phyloP scores from a whole-genome alignment of 2,113 vertebrate species.

The Pedetes capensis region DNA sequence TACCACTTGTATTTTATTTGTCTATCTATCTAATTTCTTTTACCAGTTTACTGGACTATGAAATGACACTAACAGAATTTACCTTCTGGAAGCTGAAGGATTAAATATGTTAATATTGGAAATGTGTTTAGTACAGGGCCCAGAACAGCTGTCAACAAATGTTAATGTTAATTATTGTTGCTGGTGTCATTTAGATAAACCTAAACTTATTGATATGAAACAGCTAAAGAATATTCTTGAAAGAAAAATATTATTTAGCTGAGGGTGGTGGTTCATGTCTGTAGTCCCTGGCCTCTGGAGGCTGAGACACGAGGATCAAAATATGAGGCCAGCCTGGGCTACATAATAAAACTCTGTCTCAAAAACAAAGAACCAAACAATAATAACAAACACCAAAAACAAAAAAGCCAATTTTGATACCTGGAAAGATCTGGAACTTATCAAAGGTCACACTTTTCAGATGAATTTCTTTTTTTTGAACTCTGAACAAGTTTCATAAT shows the following conservation, averaged over 20 bases:
- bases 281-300: too few relatives aligned
- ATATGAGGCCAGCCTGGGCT: too few relatives aligned
- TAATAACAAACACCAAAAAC: too few relatives aligned
- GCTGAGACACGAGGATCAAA: too few relatives aligned
- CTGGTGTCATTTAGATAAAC: background rate
- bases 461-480: slow-evolving; percentile 13
- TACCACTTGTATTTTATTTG: slow-evolving; percentile 13
- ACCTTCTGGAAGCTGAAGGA: background rate
- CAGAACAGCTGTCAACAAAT: slow-evolving; percentile 25
- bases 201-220: background rate
- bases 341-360: too few relatives aligned
- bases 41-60: slow-evolving; percentile 30
- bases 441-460: slow-evolving; percentile 29
- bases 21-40: slow-evolving; percentile 30
- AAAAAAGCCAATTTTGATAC: too few relatives aligned
- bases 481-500: too few relatives aligned
- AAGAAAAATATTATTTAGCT: slow-evolving; percentile 53
- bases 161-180: background rate
- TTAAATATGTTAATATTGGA: slow-evolving; percentile 8
- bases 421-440: slow-evolving; percentile 27
- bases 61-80: background rate
- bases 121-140: background rate
- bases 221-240: slow-evolving; percentile 31
- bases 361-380: too few relatives aligned
- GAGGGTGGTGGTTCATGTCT: too few relatives aligned